phyloP scores from a whole-genome alignment of 2,888 invertebrate genomes.

The Lepidocyrtinus sp. region DNA sequence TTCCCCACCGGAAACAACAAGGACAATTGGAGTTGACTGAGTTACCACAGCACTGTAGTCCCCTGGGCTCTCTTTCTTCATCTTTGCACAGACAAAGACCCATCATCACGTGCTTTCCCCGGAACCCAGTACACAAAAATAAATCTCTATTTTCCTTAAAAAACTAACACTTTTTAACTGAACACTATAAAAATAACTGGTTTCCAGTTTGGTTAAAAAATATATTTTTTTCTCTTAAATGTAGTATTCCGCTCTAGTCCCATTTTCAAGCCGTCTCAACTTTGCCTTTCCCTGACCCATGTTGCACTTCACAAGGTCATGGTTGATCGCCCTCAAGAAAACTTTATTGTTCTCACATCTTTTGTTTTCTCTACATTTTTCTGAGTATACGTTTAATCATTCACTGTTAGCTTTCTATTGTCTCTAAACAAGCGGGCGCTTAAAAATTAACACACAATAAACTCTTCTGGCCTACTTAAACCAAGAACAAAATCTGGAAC shows the following conservation, averaged over 20 bases:
- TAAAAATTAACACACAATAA: background rate
- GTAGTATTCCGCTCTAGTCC: no score
- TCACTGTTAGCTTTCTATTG: background rate
- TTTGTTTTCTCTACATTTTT: no score
- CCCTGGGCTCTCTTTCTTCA: constrained; percentile 72
- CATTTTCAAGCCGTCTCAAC: no score
- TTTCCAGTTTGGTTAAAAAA: no score
- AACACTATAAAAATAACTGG: no score
- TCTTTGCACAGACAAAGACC: constrained; percentile 85
- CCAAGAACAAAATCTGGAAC: background rate
- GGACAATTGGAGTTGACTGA: constrained; percentile 56
- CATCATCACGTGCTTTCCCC: constrained; percentile 74
- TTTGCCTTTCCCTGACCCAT: background rate
- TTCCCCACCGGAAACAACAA: constrained; percentile 67
- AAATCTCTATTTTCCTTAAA: background rate
- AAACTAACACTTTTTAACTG: background rate
- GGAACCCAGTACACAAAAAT: background rate
- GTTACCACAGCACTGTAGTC: constrained; percentile 62
- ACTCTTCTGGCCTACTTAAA: background rate
- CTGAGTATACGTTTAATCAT: background rate
- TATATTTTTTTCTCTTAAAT: no score
- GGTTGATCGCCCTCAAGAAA: no score
- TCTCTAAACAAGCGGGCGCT: background rate
- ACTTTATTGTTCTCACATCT: no score
- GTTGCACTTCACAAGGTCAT: background rate